Percentiles rank a stretch among this genome's conserved stretches.
Conservation (phyloP, 2,797 vertebrate species). For the Lutjanus campechanus region DNA sequence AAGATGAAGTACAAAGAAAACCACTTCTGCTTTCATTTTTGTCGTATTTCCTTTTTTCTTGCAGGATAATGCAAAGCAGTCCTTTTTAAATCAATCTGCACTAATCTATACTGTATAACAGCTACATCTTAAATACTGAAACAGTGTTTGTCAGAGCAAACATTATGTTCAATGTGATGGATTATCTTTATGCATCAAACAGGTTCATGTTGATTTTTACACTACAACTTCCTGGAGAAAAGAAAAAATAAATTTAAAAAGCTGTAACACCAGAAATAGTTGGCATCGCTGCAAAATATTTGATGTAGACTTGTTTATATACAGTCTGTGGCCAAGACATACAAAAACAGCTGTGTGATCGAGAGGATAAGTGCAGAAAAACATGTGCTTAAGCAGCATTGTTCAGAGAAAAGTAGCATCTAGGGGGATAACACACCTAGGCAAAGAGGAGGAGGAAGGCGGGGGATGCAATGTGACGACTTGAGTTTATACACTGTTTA, state of each 20-base stretch:
- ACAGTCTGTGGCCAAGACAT: not conserved
- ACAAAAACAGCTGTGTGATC: not conserved
- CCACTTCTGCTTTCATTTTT: not conserved
- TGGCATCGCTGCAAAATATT: not conserved
- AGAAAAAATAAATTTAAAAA: not conserved
- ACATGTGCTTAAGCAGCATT: not conserved
- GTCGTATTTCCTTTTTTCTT: not conserved
- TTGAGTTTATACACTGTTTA: slow-evolving; percentile 43
- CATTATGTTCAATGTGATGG: too few species aligned
- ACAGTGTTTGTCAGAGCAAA: not conserved
- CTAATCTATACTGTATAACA: not conserved
- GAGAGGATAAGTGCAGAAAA: not conserved
- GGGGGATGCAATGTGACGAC: slow-evolving; percentile 25
- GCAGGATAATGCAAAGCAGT: not conserved
- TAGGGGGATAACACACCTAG: slow-evolving; percentile 6
- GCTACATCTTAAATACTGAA: not conserved
- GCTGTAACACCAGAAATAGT: not conserved
- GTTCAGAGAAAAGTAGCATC: slow-evolving; percentile 22
- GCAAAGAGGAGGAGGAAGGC: not conserved
- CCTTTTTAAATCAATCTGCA: not conserved
- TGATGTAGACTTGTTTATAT: not conserved
- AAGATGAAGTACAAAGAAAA: not conserved
- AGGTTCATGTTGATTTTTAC: slow-evolving; percentile 5
- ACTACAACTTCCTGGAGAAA: not conserved
- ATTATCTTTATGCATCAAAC: not conserved